A percentile compares a stretch with the other conserved stretches of the same genome.
phyloP scores from a whole-genome alignment of 2,113 vertebrate species.

The Gobio gobio region DNA sequence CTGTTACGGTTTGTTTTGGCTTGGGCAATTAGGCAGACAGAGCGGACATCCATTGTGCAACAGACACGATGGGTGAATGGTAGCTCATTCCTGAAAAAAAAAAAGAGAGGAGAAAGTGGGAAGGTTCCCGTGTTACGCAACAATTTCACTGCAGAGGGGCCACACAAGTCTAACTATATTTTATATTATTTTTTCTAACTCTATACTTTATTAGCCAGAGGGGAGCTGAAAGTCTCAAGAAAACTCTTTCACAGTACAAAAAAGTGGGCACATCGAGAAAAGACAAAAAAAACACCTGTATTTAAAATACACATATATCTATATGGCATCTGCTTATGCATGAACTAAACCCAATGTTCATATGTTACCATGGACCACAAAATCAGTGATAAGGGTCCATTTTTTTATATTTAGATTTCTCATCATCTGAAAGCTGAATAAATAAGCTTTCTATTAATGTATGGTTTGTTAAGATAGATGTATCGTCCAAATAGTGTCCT shows the following conservation, averaged over 20 bases:
- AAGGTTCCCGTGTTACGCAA: constrained; percentile 41
- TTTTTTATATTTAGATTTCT: no score
- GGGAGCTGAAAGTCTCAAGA: neutral
- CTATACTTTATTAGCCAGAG: neutral
- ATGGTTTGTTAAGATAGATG: no score
- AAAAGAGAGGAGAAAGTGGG: constrained; percentile 34
- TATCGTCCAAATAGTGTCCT: no score
- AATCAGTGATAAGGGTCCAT: no score
- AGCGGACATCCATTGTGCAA: constrained; percentile 81
- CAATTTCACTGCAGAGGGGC: neutral
- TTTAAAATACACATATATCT: neutral
- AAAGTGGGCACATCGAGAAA: neutral
- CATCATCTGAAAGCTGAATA: no score
- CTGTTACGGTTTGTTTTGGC: constrained; percentile 72
- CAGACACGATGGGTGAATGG: constrained; percentile 68
- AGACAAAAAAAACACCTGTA: neutral
- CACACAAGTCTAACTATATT: neutral
- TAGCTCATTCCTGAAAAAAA: constrained; percentile 81
- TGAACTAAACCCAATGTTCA: neutral
- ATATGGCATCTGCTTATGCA: neutral
- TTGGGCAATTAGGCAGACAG: constrained; percentile 65
- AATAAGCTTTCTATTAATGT: no score
- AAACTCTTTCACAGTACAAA: neutral
- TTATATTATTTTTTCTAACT: no score
- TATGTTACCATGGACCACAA: no score